phyloP scores from a whole-genome alignment of 2,797 vertebrate genomes.

The Characodon lateralis region DNA sequence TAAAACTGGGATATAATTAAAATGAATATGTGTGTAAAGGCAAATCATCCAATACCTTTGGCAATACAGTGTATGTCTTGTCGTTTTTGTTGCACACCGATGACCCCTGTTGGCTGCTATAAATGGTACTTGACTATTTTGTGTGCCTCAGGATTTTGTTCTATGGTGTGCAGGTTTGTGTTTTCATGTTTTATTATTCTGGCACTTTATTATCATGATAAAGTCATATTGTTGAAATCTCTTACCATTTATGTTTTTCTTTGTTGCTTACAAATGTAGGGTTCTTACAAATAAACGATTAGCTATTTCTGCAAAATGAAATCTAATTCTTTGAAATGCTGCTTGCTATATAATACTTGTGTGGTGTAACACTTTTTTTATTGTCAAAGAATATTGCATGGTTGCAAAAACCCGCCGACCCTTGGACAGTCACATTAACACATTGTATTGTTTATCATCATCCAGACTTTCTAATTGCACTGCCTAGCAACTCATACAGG shows the following conservation, averaged over 20 bases:
- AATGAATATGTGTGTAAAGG: neutral
- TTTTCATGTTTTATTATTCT: neutral
- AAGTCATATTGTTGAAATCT: neutral
- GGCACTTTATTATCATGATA: neutral
- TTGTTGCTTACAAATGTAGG: neutral
- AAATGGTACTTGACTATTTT: neutral
- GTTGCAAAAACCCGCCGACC: slow-evolving; percentile 57
- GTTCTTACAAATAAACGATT: neutral
- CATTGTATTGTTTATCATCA: slow-evolving; percentile 55
- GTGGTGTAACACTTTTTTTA: neutral
- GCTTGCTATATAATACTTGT: neutral
- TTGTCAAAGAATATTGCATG: neutral
- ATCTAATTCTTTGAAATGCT: neutral
- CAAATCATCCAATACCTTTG: neutral
- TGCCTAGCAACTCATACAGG: slow-evolving; percentile 64
- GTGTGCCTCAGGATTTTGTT: neutral
- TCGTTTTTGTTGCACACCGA: slow-evolving; percentile 33
- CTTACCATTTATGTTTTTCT: neutral
- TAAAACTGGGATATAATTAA: neutral
- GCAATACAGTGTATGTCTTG: neutral
- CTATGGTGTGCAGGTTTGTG: neutral
- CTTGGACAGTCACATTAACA: slow-evolving; percentile 29
- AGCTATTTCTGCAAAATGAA: neutral
- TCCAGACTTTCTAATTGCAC: slow-evolving; percentile 44
- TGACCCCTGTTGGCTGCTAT: slow-evolving; percentile 54